Evolutionary conservation across 2,888 invertebrate genomes (phyloP), one percentile per base, ranked within the genome.

Genomic region (Chaetogeoica ovagalla): DNA sequence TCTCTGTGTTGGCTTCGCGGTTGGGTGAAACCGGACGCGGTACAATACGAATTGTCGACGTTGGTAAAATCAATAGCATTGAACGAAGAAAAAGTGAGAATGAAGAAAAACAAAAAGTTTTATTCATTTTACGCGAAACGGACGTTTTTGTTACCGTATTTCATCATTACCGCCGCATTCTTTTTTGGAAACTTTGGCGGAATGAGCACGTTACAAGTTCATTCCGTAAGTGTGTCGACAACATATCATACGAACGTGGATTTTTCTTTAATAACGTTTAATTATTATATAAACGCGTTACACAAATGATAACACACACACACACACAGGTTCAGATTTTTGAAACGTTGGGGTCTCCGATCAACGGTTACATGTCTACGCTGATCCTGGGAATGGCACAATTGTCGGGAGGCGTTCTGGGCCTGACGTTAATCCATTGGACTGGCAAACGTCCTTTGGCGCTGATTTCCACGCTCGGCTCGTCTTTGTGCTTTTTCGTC

Each of bases 1-100:
- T 88, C 90, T 55, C 87, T 94, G 21, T 91, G 92, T 83, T 94
- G 94, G 93, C 86, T 94, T 0, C 89, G 94, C 55, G 94, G 94
- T 3, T 94, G 94, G 94, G 91, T 91, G 0, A 87, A 87, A 0
- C 86, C 91, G 23, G 86, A 88, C 7, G 88, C 88, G 37, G 90
- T 94, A 0, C 90, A 91, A 84, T 84, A 86, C 0, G 92, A 92
- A 66, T 73, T 84, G 9, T 81, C 82, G 9, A 69, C 77, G 69
- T 73, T 84, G 55, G 76, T 81, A 19, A 83, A 84, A 73, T 75
- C 73, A 30, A 82, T 82, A 74, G 63, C 66, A 8, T 71, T 71
- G 19, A 79, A 71, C 39, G 15, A 70, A 15, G 70, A 79, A 43
- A 79, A 77, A 68, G 57, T 59, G 39, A 75, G 65, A 59, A 77